A percentile compares a stretch with the other conserved stretches of the same genome.
Evolutionary conservation across 2,113 vertebrate genomes (phyloP).

Genomic region (Pantherophis guttatus): DNA sequence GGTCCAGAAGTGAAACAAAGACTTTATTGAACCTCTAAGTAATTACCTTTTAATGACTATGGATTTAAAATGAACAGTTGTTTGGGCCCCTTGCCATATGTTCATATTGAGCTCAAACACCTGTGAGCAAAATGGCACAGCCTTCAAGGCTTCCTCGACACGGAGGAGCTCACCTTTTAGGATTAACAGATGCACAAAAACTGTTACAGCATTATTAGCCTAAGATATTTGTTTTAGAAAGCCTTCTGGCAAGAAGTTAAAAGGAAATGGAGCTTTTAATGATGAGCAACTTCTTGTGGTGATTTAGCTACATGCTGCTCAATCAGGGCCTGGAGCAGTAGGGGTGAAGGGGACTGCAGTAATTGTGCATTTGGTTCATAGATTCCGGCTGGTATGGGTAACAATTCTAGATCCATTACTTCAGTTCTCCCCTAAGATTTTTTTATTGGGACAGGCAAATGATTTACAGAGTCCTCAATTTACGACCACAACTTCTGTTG

Average conservation of each 20-base stretch:
- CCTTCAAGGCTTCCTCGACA: not conserved
- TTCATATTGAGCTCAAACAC: slow-evolving; percentile 37
- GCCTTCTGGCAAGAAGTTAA: slow-evolving; percentile 29
- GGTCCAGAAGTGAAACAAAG: slow-evolving; percentile 35
- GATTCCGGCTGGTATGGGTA: not conserved
- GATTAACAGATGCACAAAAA: slow-evolving; percentile 20
- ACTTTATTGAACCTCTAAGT: slow-evolving; percentile 28
- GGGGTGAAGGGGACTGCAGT: not conserved
- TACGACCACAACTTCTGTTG: not conserved
- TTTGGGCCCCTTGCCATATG: slow-evolving; percentile 31
- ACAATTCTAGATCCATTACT: not conserved
- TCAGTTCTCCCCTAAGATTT: not conserved
- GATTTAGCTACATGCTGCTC: not conserved
- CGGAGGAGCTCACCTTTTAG: slow-evolving; percentile 28
- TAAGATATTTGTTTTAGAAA: not conserved
- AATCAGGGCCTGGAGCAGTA: not conserved
- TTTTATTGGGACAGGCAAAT: not conserved
- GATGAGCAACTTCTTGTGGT: not conserved
- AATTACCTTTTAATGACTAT: slow-evolving; percentile 31
- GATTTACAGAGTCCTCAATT: not conserved
- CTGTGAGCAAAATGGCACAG: slow-evolving; percentile 33
- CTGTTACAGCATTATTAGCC: slow-evolving; percentile 37
- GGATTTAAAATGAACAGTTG: slow-evolving; percentile 10
- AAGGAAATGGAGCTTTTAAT: slow-evolving; percentile 19
- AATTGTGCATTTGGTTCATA: not conserved